Conservation (phyloP, 2,888 invertebrate genomes). For the Chydorus sphaericus region DNA sequence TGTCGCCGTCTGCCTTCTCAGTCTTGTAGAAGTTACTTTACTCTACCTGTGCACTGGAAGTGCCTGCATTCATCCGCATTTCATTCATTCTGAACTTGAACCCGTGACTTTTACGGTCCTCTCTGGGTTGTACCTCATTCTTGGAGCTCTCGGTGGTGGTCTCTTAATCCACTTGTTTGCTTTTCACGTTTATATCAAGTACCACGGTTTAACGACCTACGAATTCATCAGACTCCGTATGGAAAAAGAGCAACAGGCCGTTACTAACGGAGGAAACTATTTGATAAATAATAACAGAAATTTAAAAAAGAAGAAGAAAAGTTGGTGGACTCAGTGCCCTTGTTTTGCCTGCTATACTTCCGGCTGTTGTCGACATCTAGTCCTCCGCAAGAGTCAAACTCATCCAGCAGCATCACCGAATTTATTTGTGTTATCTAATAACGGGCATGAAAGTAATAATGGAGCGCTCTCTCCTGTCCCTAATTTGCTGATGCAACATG, state of each 20-base stretch:
- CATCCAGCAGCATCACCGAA: no score
- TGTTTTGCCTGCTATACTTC: background rate
- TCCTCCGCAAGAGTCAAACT: background rate
- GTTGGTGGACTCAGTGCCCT: constrained; percentile 4
- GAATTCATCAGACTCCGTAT: constrained; percentile 51
- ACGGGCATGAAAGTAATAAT: no score
- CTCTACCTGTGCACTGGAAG: constrained; percentile 38
- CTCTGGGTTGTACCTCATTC: constrained; percentile 58
- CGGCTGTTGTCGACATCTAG: background rate
- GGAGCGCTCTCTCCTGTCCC: background rate
- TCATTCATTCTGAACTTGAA: constrained; percentile 19
- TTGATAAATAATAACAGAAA: constrained; percentile 1
- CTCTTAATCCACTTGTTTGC: constrained; percentile 68
- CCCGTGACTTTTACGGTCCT: constrained; percentile 49
- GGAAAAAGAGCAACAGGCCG: constrained; percentile 10
- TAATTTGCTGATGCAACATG: background rate
- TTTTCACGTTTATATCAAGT: constrained; percentile 75
- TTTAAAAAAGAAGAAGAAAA: background rate
- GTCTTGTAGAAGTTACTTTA: constrained; percentile 54
- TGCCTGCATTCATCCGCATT: constrained; percentile 15
- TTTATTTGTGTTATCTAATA: no score
- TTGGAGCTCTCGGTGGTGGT: constrained; percentile 58
- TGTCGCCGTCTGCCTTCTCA: constrained; percentile 49
- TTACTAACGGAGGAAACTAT: background rate
- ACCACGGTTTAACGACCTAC: constrained; percentile 73